Base-by-base conservation (phyloP, 2,888 invertebrate species). In the Netelia inedita region DNA sequence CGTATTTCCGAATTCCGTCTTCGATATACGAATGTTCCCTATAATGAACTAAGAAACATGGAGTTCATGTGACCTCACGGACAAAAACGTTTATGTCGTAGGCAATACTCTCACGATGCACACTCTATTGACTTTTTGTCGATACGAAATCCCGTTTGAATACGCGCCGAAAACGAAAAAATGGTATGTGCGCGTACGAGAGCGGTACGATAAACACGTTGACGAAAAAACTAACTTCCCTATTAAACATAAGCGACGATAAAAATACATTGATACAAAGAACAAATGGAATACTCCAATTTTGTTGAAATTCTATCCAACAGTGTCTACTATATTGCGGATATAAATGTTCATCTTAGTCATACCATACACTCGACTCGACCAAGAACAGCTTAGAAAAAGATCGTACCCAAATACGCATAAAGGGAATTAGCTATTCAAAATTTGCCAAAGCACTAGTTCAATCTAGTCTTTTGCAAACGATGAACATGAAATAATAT, bases 401-500 rank as follows among this genome's bases (percentile, higher is more conserved):
- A 74, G 82, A 78, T 61, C 79, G 43, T 83, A 80, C 75, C 85
- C 79, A 76, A 57, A 85, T 80, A 79, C 63, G 74, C 59, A 82
- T 86, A 82, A 79, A 82, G 86, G 86, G 89, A 91, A 88, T 88
- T 91, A 90, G 88, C 86, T 83, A 89, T 91, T 90, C 87, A 82
- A 90, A 88, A 89, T 91, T 86, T 88, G 79, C 88, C 88, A 74
- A 87, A 82, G 83, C 85, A 82, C 86, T 90, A 89, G 86, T 79
- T 78, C 72, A 87, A 86, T 90, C 85, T 91, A 91, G 88, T 90
- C 88, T 91, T 91, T 92, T 92, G 88, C 91, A 91, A 91, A 90
- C 88, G 88, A 89, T 82, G 84, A 89, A 89, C 86, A 87, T 89
- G 85, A 89, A 88, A 90, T 87, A 92, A 89, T 87, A 92, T 92